Evolutionary conservation across 2,113 vertebrate species (phyloP).

Genomic region (Ellobius talpinus): DNA sequence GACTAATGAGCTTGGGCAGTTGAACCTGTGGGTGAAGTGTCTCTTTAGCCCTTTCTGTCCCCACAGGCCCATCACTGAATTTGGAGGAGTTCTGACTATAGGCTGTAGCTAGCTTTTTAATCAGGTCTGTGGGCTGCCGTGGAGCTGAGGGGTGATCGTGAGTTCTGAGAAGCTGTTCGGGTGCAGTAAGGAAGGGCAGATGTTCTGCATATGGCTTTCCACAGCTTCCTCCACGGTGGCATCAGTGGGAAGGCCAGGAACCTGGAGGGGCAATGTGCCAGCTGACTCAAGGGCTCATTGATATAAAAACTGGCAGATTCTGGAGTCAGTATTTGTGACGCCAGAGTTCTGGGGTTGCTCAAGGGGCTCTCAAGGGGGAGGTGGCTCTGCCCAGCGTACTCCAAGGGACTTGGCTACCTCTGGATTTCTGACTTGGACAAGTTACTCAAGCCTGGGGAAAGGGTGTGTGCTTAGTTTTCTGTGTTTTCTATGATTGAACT

Average conservation of each 20-base stretch:
- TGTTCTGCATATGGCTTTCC: neutral
- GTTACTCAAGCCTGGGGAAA: neutral
- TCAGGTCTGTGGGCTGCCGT: neutral
- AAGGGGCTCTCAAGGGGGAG: neutral
- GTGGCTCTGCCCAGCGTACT: neutral
- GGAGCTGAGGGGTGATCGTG: neutral
- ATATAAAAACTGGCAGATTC: neutral
- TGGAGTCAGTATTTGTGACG: neutral
- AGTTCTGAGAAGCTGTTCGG: neutral
- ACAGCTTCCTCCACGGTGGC: neutral
- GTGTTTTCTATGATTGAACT: neutral
- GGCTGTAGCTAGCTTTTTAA: neutral
- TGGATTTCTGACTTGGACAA: neutral
- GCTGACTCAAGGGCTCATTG: neutral
- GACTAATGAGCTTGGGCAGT: constrained; percentile 1
- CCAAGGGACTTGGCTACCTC: neutral
- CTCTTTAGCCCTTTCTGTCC: neutral
- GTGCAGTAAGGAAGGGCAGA: neutral
- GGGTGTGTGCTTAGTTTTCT: neutral
- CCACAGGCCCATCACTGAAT: neutral
- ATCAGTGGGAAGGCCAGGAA: neutral
- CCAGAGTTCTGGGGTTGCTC: neutral
- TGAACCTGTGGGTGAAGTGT: neutral
- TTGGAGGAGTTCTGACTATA: neutral
- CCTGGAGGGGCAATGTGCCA: neutral